A percentile compares a stretch with the other conserved stretches of the same genome.
Conservation (phyloP, 2,113 vertebrate species). For the Chascanopsetta lugubris region DNA sequence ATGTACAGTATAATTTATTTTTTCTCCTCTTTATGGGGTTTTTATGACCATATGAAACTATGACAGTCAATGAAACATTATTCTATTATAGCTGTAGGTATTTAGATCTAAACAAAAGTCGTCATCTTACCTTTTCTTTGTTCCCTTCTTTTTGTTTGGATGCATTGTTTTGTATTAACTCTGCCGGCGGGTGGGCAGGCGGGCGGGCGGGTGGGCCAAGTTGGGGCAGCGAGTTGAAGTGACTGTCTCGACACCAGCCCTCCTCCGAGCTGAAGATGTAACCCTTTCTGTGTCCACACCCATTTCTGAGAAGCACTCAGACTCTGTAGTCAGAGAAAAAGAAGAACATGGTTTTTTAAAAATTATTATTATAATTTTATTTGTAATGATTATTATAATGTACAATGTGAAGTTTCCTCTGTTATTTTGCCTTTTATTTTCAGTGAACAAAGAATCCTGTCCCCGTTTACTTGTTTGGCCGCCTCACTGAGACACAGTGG, state of each 20-base stretch:
- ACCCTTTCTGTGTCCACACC: conserved; percentile 84
- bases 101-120: conserved; percentile 81
- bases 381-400: conserved; percentile 76
- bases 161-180: conserved; percentile 83
- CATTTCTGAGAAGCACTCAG: conserved; percentile 93
- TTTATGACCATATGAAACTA: conserved; percentile 87
- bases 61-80: conserved; percentile 87
- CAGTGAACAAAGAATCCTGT: conserved; percentile 86
- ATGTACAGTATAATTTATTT: conserved; percentile 99
- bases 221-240: conserved; percentile 83
- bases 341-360: conserved; percentile 73
- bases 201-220: conserved; percentile 78
- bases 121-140: conserved; percentile 77
- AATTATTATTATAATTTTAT: conserved; percentile 75
- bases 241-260: conserved; percentile 76
- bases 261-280: conserved; percentile 63
- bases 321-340: conserved; percentile 87
- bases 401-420: conserved; percentile 77
- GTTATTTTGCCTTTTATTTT: conserved; percentile 85
- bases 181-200: conserved; percentile 72
- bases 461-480: conserved; percentile 82
- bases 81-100: conserved; percentile 90
- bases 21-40: conserved; percentile 83
- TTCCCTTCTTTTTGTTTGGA: conserved; percentile 73
- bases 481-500: conserved; percentile 66